Evolutionary conservation across 2,888 invertebrate genomes (phyloP), one percentile per base, ranked within the genome.

Genomic region (Meteorus colon): DNA sequence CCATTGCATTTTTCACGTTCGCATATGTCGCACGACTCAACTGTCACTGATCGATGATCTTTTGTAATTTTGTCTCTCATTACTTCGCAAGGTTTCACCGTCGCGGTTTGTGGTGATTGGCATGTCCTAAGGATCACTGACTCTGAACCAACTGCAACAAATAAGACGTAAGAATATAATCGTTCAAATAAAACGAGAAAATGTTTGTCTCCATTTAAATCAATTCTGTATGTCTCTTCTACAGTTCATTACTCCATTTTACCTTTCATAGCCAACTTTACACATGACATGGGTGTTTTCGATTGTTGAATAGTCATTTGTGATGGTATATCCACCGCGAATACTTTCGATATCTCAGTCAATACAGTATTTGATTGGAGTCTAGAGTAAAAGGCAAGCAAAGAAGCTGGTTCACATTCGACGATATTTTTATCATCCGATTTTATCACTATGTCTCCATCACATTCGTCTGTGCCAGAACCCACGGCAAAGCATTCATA

Each of bases 1-100:
- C 83, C 79, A 76, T 88, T 88, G 81, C 88, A 88, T 34, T 79
- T 80, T 6, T 87, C 85, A 31, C 79, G 79, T 19, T 78, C 76
- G 79, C 88, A 88, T 1, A 86, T 77, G 1, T 78, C 82, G 78
- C 88, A 88, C 66, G 76, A 79, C 10, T 81, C 78, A 65, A 84
- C 74, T 27, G 41, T 59, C n/a, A 77, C 77, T 37, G 55, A 66
- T 37, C 68, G 37, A 0, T 14, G 27, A 24, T 51, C 31, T 14
- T 74, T 72, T 41, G 60, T 70, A 8, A 82, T 65, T 48, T 82
- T 83, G 0, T 73, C 75, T 19, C 78, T 27, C n/a, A 82, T 79
- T 48, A 80, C 73, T 60, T 80, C 82, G 80, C 88, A 88, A 0
- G 85, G 84, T 66, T 87, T 85, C 27, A 86, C 70, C n/a, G 74